A percentile compares a stretch with the other conserved stretches of the same genome.
Conservation (phyloP, 2,113 vertebrate genomes). For the Phyllostomus hastatus region DNA sequence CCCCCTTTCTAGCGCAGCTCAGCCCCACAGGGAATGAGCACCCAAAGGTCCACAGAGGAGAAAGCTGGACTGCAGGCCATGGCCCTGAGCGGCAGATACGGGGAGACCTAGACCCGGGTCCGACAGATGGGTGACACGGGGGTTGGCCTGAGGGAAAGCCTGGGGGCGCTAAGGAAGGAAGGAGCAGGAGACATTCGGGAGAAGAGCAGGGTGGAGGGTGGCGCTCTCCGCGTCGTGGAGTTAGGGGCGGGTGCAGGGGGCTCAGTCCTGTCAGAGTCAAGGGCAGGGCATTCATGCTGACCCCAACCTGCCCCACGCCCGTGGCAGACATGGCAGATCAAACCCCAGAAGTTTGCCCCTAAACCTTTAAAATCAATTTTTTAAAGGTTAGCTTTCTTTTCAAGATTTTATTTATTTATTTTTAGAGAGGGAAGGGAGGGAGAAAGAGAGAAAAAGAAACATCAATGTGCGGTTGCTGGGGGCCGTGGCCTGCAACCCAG, state of each 20-base stretch:
- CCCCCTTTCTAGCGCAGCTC: background rate
- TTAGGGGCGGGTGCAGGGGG: background rate
- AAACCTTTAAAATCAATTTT: background rate
- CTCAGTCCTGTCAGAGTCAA: background rate
- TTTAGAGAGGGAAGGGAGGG: no score
- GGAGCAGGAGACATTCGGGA: background rate
- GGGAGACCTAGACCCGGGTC: background rate
- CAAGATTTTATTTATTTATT: background rate
- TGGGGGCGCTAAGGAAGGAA: background rate
- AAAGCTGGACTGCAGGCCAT: background rate
- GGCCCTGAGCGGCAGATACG: background rate
- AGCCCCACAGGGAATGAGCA: background rate
- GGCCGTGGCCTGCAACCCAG: no score
- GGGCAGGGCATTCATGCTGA: no score
- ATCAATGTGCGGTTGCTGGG: no score
- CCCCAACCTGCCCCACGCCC: background rate
- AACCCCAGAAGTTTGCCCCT: background rate
- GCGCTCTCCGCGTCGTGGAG: fast-evolving
- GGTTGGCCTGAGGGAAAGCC: background rate
- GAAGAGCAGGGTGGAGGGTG: background rate
- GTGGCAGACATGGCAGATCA: background rate
- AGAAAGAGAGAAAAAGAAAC: no score
- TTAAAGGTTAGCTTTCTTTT: no score
- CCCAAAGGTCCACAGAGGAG: background rate
- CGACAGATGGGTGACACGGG: background rate